Base-by-base conservation (phyloP, 2,797 vertebrate genomes). In the Antrozous pallidus region DNA sequence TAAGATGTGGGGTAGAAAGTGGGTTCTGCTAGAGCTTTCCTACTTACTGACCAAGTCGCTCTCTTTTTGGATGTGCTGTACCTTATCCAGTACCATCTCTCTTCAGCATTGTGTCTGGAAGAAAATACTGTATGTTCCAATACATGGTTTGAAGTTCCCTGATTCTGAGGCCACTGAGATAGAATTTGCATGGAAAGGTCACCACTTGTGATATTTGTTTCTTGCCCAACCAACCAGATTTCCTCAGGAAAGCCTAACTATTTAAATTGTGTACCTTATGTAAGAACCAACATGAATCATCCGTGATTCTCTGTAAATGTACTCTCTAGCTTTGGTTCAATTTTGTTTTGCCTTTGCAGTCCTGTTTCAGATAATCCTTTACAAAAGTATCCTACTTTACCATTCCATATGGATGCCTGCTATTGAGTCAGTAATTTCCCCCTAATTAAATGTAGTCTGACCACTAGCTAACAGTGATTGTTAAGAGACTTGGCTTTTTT, bases 261-360 rank as follows among this genome's bases (percentile, higher is more conserved):
- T 54, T 63, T 42, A 84, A 84, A 84, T 61, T 56, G 67, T 56
- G 65, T 86, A 38, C 28, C 17, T 56, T 38, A 33, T 38, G 4
- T 70, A 83, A 93, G 26, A 88, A 78, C 47, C 47, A 93, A 58
- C 70, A 90, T 79, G 84, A 91, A 70, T 18, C 67, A 79, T 54
- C 36, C 70, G 42, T 71, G 63, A 54, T 71, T 77, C 70, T 88
- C 26, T 28, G 18, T 31, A 78, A 38, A 82, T 69, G 4, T 88
- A 75, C 63, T 71, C 36, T 78, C 36, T 38, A 54, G 36, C 26
- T 10, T 82, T 56, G 38, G 67, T 47, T 88, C 70, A 74, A 58
- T 24, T 74, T 88, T 56, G 28, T 56, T 73, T 75, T 80, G 80
- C 28, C 10, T 74, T 61, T 88, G 40, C 45, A 70, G 42, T 69